A percentile compares a stretch with the other conserved stretches of the same genome.
phyloP scores from a whole-genome alignment of 2,113 vertebrate species.

The Takifugu bimaculatus region DNA sequence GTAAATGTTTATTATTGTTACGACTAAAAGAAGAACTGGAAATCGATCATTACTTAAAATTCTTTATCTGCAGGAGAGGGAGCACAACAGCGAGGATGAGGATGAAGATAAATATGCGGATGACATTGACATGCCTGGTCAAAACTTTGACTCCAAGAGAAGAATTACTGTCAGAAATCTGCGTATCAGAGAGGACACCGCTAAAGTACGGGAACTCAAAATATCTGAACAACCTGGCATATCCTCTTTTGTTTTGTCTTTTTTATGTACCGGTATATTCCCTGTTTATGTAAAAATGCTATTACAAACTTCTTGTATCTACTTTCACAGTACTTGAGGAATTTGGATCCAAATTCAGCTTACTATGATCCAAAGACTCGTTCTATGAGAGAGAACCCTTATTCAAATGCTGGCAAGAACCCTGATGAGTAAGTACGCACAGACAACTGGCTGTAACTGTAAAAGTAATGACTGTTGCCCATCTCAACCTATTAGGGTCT shows the following conservation, averaged over 20 bases:
- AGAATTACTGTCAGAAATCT: conserved; percentile 95
- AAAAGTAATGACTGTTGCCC: too few species aligned
- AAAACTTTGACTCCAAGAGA: conserved; percentile 98
- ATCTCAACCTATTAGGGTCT: too few species aligned
- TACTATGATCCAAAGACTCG: conserved; percentile 99
- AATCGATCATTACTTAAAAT: neutral
- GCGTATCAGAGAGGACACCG: conserved; percentile 95
- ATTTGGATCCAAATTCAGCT: conserved; percentile 96
- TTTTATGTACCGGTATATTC: neutral
- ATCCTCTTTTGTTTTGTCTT: too few species aligned
- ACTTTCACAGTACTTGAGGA: conserved; percentile 86
- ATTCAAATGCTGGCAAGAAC: conserved; percentile 91
- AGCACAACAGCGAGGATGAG: conserved; percentile 95
- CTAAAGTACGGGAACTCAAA: conserved; percentile 79
- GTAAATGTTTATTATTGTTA: conserved; percentile 69
- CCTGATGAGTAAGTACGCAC: conserved; percentile 88
- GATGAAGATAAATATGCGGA: conserved; percentile 99
- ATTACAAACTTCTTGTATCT: neutral
- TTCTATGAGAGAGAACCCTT: conserved; percentile 97
- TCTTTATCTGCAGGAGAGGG: conserved; percentile 80
- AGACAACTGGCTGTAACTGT: too few species aligned
- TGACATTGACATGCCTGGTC: conserved; percentile 98
- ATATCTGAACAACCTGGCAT: neutral
- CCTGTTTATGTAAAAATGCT: neutral
- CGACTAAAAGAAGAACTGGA: neutral